Evolutionary conservation across 2,888 invertebrate genomes (phyloP), one percentile per base, ranked within the genome.

Genomic region (Agriopis leucophaearia): DNA sequence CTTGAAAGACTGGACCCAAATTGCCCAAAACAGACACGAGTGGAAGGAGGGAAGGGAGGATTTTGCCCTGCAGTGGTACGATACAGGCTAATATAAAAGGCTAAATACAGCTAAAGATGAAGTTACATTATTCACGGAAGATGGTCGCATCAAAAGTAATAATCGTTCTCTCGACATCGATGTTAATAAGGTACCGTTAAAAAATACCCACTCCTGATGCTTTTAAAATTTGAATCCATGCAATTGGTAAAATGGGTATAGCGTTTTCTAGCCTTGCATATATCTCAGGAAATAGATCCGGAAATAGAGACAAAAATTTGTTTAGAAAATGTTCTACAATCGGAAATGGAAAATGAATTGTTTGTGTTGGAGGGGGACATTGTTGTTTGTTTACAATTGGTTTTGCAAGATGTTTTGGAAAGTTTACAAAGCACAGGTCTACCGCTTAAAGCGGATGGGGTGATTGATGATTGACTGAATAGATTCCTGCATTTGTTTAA

Each of bases 241-340:
- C 16, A 9, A 35, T 45, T n/a, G n/a, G 3, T 35, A 27, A 57
- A 45, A 57, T 45, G 18, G 12, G 36, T 45, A 18, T 15, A 38
- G 8, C 47, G n/a, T 12, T 58, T 38, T 16, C 36, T 12, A 36
- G 9, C 16, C 10, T 58, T 48, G 58, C 52, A 27, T 16, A 47
- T 58, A n/a, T 38, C 35, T 10, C 44, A 64, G 55, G 59, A 59
- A 44, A 64, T 58, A 60, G 27, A 54, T 48, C 1, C 36, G 65
- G 59, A 65, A 60, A 65, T 65, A 8, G 48, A 18, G 40, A 35
- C 12, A n/a, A 55, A 27, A 65, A 47, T 55, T 65, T 55, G 54
- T 47, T 54, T 54, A 40, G 16, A n/a, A 45, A 52, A 45, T 42
- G 27, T n/a, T 18, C 36, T 16, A 52, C 51, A 52, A 51, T 52